A percentile compares a stretch with the other conserved stretches of the same genome.
Evolutionary conservation across 2,888 invertebrate genomes (phyloP).

Genomic region (Portevinia maculata): DNA sequence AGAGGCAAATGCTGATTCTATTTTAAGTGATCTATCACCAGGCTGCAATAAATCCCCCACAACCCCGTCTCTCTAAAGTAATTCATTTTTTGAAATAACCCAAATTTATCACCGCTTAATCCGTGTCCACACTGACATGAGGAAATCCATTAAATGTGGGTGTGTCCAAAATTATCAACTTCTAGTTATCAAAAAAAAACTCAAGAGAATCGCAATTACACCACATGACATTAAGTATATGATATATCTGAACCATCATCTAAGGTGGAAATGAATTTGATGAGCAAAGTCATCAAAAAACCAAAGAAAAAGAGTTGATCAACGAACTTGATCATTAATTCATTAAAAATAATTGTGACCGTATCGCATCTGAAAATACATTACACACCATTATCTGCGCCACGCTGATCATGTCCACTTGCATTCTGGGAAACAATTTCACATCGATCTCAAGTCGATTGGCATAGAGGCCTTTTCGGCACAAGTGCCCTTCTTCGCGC

Average conservation of each 20-base stretch:
- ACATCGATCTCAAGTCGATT: constrained; percentile 11
- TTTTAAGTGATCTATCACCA: constrained; percentile 23
- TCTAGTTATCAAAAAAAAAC: constrained; percentile 11
- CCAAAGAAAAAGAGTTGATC: constrained; percentile 62
- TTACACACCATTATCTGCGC: constrained; percentile 61
- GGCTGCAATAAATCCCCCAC: constrained; percentile 39
- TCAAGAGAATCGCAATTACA: neutral
- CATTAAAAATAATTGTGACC: constrained; percentile 66
- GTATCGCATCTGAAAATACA: constrained; percentile 53
- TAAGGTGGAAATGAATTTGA: constrained; percentile 7
- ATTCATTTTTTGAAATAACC: constrained; percentile 26
- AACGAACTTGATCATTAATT: constrained; percentile 69
- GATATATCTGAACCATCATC: constrained; percentile 1
- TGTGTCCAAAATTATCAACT: too few relatives aligned
- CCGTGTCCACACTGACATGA: neutral
- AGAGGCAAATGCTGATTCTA: constrained; percentile 13
- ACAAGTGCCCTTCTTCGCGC: constrained; percentile 54
- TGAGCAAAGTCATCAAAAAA: constrained; percentile 7
- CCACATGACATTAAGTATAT: neutral
- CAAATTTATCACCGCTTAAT: constrained; percentile 28
- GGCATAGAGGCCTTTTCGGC: constrained; percentile 44
- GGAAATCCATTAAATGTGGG: constrained; percentile 1
- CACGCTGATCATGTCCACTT: constrained; percentile 58
- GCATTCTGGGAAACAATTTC: constrained; percentile 68
- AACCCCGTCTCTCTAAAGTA: constrained; percentile 49